phyloP scores from a whole-genome alignment of 2,888 invertebrate genomes.

The Drosophila glabriapex region DNA sequence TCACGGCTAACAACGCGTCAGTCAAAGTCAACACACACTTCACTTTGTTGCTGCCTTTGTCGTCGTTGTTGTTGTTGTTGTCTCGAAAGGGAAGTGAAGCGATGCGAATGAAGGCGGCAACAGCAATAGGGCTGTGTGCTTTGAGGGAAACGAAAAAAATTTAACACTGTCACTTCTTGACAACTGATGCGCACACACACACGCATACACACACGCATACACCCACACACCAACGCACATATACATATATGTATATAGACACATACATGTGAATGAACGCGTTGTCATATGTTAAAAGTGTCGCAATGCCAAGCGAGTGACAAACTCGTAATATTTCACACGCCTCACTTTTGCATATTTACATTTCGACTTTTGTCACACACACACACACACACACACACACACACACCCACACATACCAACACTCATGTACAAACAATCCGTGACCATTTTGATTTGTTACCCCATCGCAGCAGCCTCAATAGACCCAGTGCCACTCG shows the following conservation, averaged over 20 bases:
- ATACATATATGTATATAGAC: background rate
- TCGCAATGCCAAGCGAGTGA: constrained; percentile 44
- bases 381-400: constrained; percentile 39
- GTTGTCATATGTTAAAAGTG: constrained; percentile 52
- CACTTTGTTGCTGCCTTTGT: constrained; percentile 43
- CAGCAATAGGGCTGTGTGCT: constrained; percentile 19
- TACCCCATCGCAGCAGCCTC: constrained; percentile 13
- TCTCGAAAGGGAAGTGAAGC: background rate
- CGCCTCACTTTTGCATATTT: constrained; percentile 63
- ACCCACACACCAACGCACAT: background rate
- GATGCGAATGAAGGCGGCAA: constrained; percentile 19
- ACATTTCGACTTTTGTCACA: constrained; percentile 68
- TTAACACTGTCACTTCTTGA: constrained; percentile 74
- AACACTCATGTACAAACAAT: background rate
- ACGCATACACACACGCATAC: background rate
- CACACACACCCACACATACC: constrained; percentile 5
- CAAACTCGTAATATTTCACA: constrained; percentile 45
- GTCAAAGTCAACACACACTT: constrained; percentile 77
- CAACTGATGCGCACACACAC: constrained; percentile 48
- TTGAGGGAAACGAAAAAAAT: constrained; percentile 54
- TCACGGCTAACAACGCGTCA: constrained; percentile 76
- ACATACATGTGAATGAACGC: constrained; percentile 33
- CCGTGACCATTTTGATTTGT: constrained; percentile 64
- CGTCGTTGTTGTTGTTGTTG: constrained; percentile 28
- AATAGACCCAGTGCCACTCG: too few relatives aligned